Base-by-base conservation (phyloP, 1,140 invertebrate genomes). In the Harpegnathos saltator region DNA sequence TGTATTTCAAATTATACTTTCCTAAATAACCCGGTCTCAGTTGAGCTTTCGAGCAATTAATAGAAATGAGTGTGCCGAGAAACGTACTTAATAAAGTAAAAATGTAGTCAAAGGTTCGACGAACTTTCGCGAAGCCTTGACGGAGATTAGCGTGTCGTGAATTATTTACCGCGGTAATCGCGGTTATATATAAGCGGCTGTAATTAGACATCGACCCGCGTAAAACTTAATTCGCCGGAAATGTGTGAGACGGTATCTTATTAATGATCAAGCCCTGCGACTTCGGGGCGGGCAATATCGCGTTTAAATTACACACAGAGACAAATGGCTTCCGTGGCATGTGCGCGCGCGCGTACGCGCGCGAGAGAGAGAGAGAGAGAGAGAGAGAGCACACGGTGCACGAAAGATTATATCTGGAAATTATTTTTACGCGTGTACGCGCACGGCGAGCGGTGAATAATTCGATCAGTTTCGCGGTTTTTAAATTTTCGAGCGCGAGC, bases 401-500 rank as follows among this genome's bases (percentile, higher is more conserved):
- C 15, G 14, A 61, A 71, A 75, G 22, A 48, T 33, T 17, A 22
- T 58, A 68, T 75, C 50, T 26, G 2, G n/a, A 38, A 73, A 82
- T 61, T 75, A 61, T 61, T 82, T 74, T 11, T 15, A 3, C 15
- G 3, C 3, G 2, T 38, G 3, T 2, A 61, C 15, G 7, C 29
- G 29, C 0, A 24, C 3, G 1, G 3, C 5, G 33, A 82, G 48
- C 56, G 38, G 62, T 81, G 12, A 59, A 52, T 68, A 77, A 77
- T 77, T 77, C 48, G 29, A 15, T 9, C 61, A n/a, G 17, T 11
- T 4, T 12, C 17, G 15, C n/a, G 24, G 22, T 71, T 69, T 44
- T 69, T 48, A 58, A 80, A 80, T 69, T 80, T 80, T 80, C 12
- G 33, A 3, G 0, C 14, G 69, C n/a, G n/a, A 69, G 52, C 14